Percentiles rank a stretch among this genome's conserved stretches.
Evolutionary conservation across 1,140 invertebrate species (phyloP).

Genomic region (Brachionus calyciflorus): DNA sequence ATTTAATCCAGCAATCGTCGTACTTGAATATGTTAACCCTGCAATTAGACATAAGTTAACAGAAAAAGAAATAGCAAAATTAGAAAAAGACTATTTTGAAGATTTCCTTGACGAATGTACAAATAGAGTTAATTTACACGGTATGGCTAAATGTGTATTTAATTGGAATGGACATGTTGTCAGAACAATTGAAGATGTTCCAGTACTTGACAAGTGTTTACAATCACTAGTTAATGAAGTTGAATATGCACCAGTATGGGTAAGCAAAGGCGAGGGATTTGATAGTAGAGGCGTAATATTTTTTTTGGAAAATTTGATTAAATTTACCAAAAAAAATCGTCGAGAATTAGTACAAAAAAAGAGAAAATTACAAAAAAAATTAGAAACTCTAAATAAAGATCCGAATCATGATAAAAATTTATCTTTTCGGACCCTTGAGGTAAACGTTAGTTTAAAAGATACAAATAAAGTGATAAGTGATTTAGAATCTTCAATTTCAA

Average conservation of each 20-base stretch:
- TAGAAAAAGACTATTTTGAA: slow-evolving; percentile 13
- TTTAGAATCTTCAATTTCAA: not conserved
- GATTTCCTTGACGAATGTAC: slow-evolving; percentile 26
- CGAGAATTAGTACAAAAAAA: slow-evolving; percentile 50
- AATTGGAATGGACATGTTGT: slow-evolving; percentile 34
- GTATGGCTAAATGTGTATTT: slow-evolving; percentile 29
- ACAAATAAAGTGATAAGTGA: slow-evolving; percentile 2
- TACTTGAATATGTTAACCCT: slow-evolving; percentile 12
- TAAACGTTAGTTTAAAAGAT: slow-evolving; percentile 20
- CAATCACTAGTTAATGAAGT: slow-evolving; percentile 52
- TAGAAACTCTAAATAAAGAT: not conserved
- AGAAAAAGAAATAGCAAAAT: slow-evolving; percentile 4
- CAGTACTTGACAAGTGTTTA: slow-evolving; percentile 49
- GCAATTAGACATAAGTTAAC: not conserved
- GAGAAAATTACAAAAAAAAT: not conserved
- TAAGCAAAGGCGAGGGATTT: slow-evolving; percentile 58
- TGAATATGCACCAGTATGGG: slow-evolving; percentile 59
- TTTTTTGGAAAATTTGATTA: slow-evolving; percentile 53
- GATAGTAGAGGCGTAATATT: slow-evolving; percentile 54
- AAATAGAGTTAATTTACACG: not conserved
- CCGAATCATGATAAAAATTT: not conserved
- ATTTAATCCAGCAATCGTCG: not conserved
- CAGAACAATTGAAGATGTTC: not conserved
- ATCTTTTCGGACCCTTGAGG: not conserved
- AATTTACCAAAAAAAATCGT: slow-evolving; percentile 52